Evolutionary conservation across 2,797 vertebrate genomes (phyloP).

Genomic region (Tadarida brasiliensis): DNA sequence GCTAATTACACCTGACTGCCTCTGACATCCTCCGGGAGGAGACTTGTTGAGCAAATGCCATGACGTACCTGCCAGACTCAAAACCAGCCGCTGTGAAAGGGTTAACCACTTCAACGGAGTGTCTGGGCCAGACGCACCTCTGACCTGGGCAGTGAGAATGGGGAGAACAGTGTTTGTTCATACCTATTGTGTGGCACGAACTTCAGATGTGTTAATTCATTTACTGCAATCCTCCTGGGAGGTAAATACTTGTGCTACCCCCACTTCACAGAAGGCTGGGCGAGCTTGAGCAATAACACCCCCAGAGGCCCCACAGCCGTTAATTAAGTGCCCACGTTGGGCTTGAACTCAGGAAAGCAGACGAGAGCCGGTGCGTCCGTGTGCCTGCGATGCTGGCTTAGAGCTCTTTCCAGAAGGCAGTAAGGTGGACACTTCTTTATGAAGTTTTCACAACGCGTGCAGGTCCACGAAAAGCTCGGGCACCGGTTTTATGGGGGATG

Average conservation of each 20-base stretch:
- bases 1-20: constrained; percentile 49
- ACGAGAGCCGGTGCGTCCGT: neutral
- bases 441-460: neutral
- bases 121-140: neutral
- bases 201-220: neutral
- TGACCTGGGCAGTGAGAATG: neutral
- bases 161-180: constrained; percentile 26
- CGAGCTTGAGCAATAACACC: neutral
- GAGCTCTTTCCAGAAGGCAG: neutral
- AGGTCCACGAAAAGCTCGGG: neutral
- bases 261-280: neutral
- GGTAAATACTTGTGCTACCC: neutral
- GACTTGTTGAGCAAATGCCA: constrained; percentile 19
- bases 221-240: neutral
- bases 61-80: neutral
- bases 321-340: neutral
- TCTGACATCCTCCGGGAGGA: constrained; percentile 28
- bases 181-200: neutral
- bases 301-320: neutral
- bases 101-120: constrained; percentile 48
- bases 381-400: neutral
- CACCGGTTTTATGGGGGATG: neutral
- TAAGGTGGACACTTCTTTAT: rapidly evolving
- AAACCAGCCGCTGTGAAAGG: constrained; percentile 42
- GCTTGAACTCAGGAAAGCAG: neutral